Evolutionary conservation across 2,113 vertebrate genomes (phyloP).

Genomic region (Castor canadensis): DNA sequence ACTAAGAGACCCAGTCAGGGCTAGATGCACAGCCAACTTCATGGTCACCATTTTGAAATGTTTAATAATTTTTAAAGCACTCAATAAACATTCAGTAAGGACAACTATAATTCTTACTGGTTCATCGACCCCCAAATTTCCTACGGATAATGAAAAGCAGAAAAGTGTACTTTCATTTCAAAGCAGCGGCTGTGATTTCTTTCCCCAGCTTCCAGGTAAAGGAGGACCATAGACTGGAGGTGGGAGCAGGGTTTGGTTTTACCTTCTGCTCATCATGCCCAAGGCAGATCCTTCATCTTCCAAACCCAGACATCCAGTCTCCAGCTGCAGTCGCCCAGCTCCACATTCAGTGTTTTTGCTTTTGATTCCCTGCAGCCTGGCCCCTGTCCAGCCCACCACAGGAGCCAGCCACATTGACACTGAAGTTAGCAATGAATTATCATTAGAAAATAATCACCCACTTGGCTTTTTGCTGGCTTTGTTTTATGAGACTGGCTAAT

Average conservation of each 20-base stretch:
- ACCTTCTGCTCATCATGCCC: background rate
- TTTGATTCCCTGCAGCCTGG: background rate
- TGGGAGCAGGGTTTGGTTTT: background rate
- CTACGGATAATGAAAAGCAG: background rate
- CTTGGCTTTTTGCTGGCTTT: slow-evolving; percentile 34
- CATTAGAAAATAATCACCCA: background rate
- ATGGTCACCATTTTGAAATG: too few relatives aligned
- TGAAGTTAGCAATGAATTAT: background rate
- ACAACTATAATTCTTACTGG: background rate
- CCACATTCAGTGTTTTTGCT: background rate
- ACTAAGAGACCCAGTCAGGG: too few relatives aligned
- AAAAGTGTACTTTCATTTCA: background rate
- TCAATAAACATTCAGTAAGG: background rate
- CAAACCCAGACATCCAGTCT: background rate
- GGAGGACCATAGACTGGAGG: background rate
- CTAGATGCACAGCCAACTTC: too few relatives aligned
- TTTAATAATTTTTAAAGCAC: background rate
- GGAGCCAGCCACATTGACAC: background rate
- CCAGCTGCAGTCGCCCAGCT: background rate
- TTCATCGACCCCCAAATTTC: background rate
- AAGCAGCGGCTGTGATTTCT: background rate
- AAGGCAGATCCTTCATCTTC: background rate
- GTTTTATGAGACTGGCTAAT: slow-evolving; percentile 36
- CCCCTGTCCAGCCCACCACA: background rate
- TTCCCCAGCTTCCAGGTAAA: background rate